A percentile compares a stretch with the other conserved stretches of the same genome.
phyloP scores from a whole-genome alignment of 2,113 vertebrate genomes.

The western clawed frog (Xenopus tropicalis) region DNA sequence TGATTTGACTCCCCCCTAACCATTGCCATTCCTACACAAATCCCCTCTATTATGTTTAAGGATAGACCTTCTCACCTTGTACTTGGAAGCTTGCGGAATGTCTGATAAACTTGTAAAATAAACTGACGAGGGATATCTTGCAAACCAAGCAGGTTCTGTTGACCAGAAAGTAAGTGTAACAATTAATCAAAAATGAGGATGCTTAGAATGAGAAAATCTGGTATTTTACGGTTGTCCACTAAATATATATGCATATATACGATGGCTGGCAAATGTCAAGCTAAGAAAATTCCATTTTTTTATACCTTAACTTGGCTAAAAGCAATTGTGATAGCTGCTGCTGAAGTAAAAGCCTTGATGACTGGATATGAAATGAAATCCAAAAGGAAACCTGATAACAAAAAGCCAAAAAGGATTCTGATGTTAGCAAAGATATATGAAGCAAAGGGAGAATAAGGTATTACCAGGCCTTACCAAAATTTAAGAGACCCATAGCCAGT shows the following conservation, averaged over 20 bases:
- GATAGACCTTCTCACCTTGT: slow-evolving; percentile 62
- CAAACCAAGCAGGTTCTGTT: slow-evolving; percentile 88
- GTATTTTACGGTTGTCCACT: too few species aligned
- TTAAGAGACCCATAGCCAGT: slow-evolving; percentile 78
- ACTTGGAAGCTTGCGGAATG: slow-evolving; percentile 70
- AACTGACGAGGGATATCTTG: slow-evolving; percentile 77
- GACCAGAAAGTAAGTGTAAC: neutral
- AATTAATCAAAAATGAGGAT: neutral
- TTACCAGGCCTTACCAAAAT: slow-evolving; percentile 70
- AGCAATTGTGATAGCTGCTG: slow-evolving; percentile 86
- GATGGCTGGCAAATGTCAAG: too few species aligned
- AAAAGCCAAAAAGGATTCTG: neutral
- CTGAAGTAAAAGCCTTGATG: slow-evolving; percentile 91
- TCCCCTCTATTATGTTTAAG: neutral
- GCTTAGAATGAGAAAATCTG: too few species aligned
- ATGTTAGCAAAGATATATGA: too few species aligned
- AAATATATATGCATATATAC: too few species aligned
- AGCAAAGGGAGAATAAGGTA: neutral
- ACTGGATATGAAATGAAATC: slow-evolving; percentile 93
- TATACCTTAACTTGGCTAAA: slow-evolving; percentile 92
- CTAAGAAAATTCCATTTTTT: too few species aligned
- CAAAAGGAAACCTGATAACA: slow-evolving; percentile 80
- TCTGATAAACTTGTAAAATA: slow-evolving; percentile 83
- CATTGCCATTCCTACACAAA: neutral
- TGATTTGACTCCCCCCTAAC: neutral